Evolutionary conservation across 2,888 invertebrate species (phyloP), one percentile per base, ranked within the genome.

Genomic region (Drosophila dives): DNA sequence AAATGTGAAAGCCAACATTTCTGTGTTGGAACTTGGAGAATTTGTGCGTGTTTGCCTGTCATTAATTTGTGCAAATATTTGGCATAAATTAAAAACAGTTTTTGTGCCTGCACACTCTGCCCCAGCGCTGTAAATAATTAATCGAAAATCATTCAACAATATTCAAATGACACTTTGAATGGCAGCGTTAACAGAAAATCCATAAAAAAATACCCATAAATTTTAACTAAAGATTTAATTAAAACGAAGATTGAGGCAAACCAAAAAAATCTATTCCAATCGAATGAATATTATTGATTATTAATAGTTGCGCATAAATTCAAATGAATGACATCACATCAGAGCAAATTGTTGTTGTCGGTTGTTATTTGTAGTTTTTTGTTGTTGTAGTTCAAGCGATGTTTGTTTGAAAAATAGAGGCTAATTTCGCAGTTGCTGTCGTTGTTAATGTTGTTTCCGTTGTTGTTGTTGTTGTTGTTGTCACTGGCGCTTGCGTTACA

Each of bases 11-110:
- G 71, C 59, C 54, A 67, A 86, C 62, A 79, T 84, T 71, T 45
- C 29, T 65, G 58, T 38, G 58, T 56, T 53, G 59, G 50, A 26
- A 61, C 38, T 45, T 58, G 48, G 38, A 75, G 67, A 63, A 78
- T 76, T 64, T 33, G 33, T 77, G 72, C 83, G 80, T 88, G 78
- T 68, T 80, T 72, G 70, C 58, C 65, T 59, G 55, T 56, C 72
- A 77, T 83, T 89, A 86, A 89, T 83, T 89, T 81, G 64, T 64
- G 50, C 80, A 86, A 86, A 89, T 86, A 86, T 89, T 86, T 82
- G 85, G 36, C 55, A 75, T 66, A 75, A 81, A 68, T 75, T 75
- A 70, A 81, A 78, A 65, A 61, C 34, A 50, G 34, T 45, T 54
- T 55, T 42, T 40, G 33, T 72, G 58, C 34, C 17, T 36, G 20